phyloP scores from a whole-genome alignment of 2,888 invertebrate species.

The Rotaria sp. region DNA sequence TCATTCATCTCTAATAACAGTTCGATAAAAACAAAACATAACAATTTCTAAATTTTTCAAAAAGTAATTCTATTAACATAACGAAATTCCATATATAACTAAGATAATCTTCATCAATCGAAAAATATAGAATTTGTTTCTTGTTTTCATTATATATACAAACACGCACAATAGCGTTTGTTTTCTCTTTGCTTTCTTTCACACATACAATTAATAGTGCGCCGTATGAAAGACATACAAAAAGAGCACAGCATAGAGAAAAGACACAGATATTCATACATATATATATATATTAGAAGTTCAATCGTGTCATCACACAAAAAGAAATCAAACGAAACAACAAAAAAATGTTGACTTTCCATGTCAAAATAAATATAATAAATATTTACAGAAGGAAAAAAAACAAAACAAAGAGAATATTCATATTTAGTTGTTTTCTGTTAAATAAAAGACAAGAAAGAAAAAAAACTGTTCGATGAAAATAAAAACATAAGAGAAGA shows the following conservation, averaged over 20 bases:
- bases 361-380: conserved; percentile 15
- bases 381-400: neutral
- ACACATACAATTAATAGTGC: neutral
- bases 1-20: too few relatives aligned
- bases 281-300: neutral
- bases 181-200: conserved; percentile 10
- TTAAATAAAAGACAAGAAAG: neutral
- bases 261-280: neutral
- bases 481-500: neutral
- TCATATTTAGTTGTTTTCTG: neutral
- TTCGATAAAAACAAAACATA: too few relatives aligned
- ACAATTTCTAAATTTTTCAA: too few relatives aligned
- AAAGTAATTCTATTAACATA: too few relatives aligned
- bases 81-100: too few relatives aligned
- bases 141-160: neutral
- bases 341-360: neutral
- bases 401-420: conserved; percentile 14
- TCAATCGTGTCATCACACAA: neutral
- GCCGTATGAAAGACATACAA: conserved; percentile 16
- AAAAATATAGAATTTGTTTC: too few relatives aligned
- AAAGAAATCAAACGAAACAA: neutral
- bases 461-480: neutral
- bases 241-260: neutral
- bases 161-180: neutral
- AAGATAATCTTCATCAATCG: too few relatives aligned